Evolutionary conservation across 2,888 invertebrate genomes (phyloP), one percentile per base, ranked within the genome.

Genomic region (Drosophila stalkeri): DNA sequence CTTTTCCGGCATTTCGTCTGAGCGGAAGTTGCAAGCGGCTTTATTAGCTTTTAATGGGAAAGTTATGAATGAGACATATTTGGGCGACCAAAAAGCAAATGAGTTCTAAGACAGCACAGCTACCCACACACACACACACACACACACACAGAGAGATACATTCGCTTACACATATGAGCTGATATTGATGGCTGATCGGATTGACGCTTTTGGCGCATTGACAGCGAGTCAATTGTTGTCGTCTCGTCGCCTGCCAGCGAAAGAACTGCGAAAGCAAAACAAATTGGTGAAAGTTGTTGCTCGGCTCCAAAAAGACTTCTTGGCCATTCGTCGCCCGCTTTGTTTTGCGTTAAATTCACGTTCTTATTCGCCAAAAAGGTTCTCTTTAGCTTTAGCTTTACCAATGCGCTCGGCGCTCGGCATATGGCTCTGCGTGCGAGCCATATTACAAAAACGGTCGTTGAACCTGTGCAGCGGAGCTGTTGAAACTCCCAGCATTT

Each of bases 241-340:
- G 82, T 74, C 81, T 73, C 70, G 71, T 72, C 72, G 72, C 68
- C 75, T 62, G 74, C 77, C 73, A 69, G 68, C 57, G 62, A 64
- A 71, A 88, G 84, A 81, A 81, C 89, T 82, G 82, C 84, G 91
- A 91, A 91, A 91, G 91, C 91, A 91, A 91, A 91, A 91, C 91
- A 91, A 91, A 91, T 91, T 91, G 91, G 91, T 91, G 91, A 91
- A 91, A 91, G 91, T 91, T 88, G 90, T 89, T 86, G 86, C 69
- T 80, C 86, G 76, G 69, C 65, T 73, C 63, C 43, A 70, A 74
- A 77, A 80, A 72, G 68, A 61, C 79, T 79, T 81, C 77, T 72
- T 75, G 81, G 81, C 81, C 78, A 77, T 64, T 86, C 84, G 77
- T 72, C 82, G 80, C 74, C 68, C 70, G 84, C 77, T 83, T 83